phyloP scores from a whole-genome alignment of 2,888 invertebrate species.

The Malthinus seriepunctatus region DNA sequence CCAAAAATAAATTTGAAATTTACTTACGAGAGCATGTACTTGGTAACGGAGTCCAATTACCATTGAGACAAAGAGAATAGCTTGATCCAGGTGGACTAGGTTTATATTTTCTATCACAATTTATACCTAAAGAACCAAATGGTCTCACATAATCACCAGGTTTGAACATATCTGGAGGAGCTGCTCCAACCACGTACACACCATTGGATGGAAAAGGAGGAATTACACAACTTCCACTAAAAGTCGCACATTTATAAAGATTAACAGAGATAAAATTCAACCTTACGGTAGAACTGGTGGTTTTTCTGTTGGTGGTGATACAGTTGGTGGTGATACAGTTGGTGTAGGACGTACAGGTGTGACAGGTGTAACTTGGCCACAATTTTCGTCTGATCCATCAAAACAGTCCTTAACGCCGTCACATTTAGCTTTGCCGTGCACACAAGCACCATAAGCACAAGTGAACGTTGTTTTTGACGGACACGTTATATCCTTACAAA shows the following conservation, averaged over 20 bases:
- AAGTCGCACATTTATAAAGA: not conserved
- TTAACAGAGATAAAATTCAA: no score
- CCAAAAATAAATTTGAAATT: not conserved
- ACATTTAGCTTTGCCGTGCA: conserved; percentile 57
- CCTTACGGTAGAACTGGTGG: not conserved
- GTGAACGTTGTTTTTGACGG: conserved; percentile 35
- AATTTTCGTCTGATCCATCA: conserved; percentile 58
- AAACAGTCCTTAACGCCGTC: conserved; percentile 56
- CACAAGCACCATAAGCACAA: conserved; percentile 47
- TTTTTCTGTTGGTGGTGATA: not conserved
- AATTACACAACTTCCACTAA: conserved; percentile 24
- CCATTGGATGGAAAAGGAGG: conserved; percentile 40
- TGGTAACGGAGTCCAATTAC: not conserved
- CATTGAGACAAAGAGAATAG: not conserved
- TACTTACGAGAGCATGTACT: conserved; percentile 12
- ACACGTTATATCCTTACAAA: conserved; percentile 29
- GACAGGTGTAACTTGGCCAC: not conserved
- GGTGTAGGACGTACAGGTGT: not conserved
- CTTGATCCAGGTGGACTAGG: not conserved
- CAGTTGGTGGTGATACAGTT: conserved; percentile 3
- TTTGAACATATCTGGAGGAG: not conserved
- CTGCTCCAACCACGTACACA: conserved; percentile 30
- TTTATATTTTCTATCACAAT: not conserved
- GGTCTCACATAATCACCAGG: not conserved
- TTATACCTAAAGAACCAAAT: not conserved